A percentile compares a stretch with the other conserved stretches of the same genome.
Conservation (phyloP, 92 coral and sea anemone genomes). For the Zoanthus gigantus region DNA sequence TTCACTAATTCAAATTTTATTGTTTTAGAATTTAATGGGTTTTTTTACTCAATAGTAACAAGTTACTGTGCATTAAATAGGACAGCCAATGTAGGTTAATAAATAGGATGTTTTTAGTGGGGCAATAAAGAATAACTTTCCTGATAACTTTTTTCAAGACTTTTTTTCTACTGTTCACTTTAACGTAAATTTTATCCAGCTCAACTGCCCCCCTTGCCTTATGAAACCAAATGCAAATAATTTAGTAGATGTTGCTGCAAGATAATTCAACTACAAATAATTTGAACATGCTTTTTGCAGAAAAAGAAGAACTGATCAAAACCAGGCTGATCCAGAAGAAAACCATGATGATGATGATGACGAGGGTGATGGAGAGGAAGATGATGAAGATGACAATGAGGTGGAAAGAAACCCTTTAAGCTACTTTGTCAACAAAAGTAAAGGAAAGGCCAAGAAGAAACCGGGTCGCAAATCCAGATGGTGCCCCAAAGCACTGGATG, state of each 20-base stretch:
- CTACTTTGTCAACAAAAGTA: constrained; percentile 45
- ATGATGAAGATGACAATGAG: constrained; percentile 28
- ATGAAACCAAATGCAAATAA: constrained; percentile 14
- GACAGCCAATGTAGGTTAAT: constrained; percentile 14
- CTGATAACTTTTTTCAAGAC: constrained; percentile 13
- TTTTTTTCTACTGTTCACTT: background rate
- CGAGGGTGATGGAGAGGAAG: background rate
- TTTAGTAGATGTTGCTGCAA: constrained; percentile 9
- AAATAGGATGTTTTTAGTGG: constrained; percentile 19
- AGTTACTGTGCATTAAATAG: constrained; percentile 21
- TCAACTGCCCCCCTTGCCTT: constrained; percentile 9
- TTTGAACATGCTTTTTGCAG: constrained; percentile 12
- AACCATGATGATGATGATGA: constrained; percentile 23
- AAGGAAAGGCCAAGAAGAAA: constrained; percentile 59
- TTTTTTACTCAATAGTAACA: constrained; percentile 22
- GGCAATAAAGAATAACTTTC: constrained; percentile 17
- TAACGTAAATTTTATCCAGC: constrained; percentile 7
- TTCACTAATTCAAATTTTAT: constrained; percentile 22
- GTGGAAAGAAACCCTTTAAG: constrained; percentile 23
- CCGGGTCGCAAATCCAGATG: constrained; percentile 63
- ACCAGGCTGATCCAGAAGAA: constrained; percentile 16
- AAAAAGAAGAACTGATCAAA: constrained; percentile 30
- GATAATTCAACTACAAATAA: constrained; percentile 19
- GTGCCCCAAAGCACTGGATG: constrained; percentile 47
- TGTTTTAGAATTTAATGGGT: background rate